Conservation (phyloP, 2,888 invertebrate species). For the Euplagia quadripunctaria region DNA sequence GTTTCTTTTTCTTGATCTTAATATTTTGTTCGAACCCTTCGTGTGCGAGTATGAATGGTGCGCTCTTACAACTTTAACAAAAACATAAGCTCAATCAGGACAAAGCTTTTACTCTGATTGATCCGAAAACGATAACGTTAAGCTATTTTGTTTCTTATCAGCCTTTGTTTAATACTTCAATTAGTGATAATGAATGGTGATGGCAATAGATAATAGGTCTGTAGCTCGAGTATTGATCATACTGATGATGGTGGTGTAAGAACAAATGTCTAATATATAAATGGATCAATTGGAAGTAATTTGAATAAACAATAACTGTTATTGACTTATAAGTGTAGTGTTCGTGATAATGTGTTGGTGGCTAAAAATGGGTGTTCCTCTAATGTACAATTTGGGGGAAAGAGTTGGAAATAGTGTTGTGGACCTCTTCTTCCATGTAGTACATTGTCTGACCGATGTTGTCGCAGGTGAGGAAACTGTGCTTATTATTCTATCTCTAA, state of each 20-base stretch:
- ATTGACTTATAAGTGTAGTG: neutral
- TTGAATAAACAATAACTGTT: neutral
- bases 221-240: neutral
- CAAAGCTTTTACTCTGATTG: neutral
- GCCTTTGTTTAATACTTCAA: neutral
- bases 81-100: neutral
- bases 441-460: conserved; percentile 74
- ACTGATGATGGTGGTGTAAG: neutral
- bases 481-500: neutral
- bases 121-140: neutral
- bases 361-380: conserved; percentile 75
- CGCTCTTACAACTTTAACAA: no score
- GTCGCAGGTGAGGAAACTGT: conserved; percentile 66
- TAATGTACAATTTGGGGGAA: conserved; percentile 72
- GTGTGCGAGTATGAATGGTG: no score
- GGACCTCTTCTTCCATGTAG: conserved; percentile 66
- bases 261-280: neutral
- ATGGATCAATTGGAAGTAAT: neutral
- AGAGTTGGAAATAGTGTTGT: conserved; percentile 64
- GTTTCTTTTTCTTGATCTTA: no score
- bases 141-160: neutral
- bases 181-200: neutral
- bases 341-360: conserved; percentile 79
- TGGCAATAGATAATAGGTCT: neutral
- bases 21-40: no score